Evolutionary conservation across 2,797 vertebrate genomes (phyloP), one percentile per base, ranked within the genome.

Genomic region (Hypotaenidia philippensis): DNA sequence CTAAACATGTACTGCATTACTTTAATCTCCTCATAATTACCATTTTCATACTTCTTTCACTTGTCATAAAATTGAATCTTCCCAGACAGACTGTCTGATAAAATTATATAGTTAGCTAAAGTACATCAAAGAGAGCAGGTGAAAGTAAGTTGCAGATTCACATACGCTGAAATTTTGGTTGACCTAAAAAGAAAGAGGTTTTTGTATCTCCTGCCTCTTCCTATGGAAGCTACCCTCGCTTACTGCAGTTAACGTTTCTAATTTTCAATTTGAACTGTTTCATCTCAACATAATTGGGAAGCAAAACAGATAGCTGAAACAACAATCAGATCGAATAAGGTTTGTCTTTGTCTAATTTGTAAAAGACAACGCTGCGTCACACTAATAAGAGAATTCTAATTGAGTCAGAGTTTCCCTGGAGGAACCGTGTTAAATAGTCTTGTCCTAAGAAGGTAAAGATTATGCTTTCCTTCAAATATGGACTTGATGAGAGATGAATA

Each of bases 1-100:
- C 25, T 93, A 79, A 79, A 50, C 20, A 52, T 31, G 59, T 50
- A 56, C 44, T 77, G 36, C 56, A 31, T 44, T 71, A 78, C 32
- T 78, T 92, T 49, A 92, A 70, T 85, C 32, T 72, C 34, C 18
- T 64, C 26, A 14, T 68, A 83, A 96, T 82, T 72, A 45, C 29
- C n/a, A 60, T 90, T 94, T 93, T 60, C 68, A 87, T 56, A 50
- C 87, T 90, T 93, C n/a, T 91, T 92, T 71, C 71, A 60, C n/a
- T 81, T 87, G 71, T 89, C 63, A 85, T 77, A 83, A 93, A 92
- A 94, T 10, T 68, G 56, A 70, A 74, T 90, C 38, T 90, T 89
- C n/a, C 49, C 84, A 92, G 87, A 52, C 52, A 79, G 63, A 71
- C 36, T 79, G 40, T 38, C 79, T 93, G 83, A 92, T 87, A 82